Base-by-base conservation (phyloP, 2,888 invertebrate species). In the Frankliniella intonsa region DNA sequence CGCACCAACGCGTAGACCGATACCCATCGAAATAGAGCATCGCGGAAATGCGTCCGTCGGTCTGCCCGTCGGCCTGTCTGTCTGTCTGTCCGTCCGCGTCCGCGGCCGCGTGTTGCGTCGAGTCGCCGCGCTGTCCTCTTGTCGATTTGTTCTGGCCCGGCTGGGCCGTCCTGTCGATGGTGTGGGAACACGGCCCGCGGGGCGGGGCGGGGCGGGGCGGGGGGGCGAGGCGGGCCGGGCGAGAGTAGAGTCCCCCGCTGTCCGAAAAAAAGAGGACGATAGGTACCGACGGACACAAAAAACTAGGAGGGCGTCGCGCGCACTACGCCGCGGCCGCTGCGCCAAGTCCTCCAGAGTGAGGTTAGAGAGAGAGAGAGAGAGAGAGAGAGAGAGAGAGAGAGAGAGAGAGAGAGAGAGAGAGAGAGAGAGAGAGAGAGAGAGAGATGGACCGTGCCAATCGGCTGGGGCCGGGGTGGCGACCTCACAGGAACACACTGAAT, bases 71-170 rank as follows among this genome's bases (percentile, higher is more conserved):
- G 12, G 3, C 7, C 55, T 55, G 55, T 55, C 55, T 8, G 55
- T 8, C 55, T 55, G 17, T 62, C 62, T 14, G 62, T 14, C 62
- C 62, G 17, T 17, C 62, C 14, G 55, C 55, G 55, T 10, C 62
- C 62, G 17, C 62, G 14, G 38, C 38, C 0, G 62, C 62, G 7
- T 17, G 62, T 55, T 17, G 55, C 55, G 19, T 62, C 62, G 62
- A 38, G 62, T n/a, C 62, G 62, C 62, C 12, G 14, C 7, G 62
- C 62, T 7, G 17, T 17, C 55, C 62, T 17, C 62, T 17, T n/a
- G 62, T 76, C 69, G 69, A 76, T 76, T 76, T 76, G 69, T 76
- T 76, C 69, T 76, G 69, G 69, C 69, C 25, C 38, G 38, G 38
- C 55, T 8, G 14, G n/a, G 22, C 69, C 22, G n/a, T 5, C n/a